Evolutionary conservation across 2,888 invertebrate genomes (phyloP), one percentile per base, ranked within the genome.

Genomic region (Brenthis daphne): DNA sequence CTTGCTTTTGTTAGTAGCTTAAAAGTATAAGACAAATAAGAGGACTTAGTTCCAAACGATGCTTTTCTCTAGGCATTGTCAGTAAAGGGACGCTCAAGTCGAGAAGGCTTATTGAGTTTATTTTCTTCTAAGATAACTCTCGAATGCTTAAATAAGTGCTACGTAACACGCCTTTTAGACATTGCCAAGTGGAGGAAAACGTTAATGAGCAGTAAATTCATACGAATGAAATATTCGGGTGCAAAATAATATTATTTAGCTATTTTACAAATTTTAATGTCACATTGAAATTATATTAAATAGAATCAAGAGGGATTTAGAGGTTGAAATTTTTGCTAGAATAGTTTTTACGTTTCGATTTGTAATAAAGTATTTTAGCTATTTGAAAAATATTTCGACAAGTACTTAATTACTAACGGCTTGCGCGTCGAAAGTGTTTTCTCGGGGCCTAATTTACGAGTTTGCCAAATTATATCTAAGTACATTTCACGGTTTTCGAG

Each of bases 21-120:
- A 64, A 58, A 69, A 71, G 50, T 67, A 51, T 60, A 37, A 58
- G 55, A 53, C 58, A 68, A 72, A 66, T 47, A 66, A 68, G 57
- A 56, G 54, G 63, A 68, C 57, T 64, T 47, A 65, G 57, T 67
- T 66, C 55, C 57, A 68, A 68, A 68, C 58, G 65, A 65, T 57
- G 70, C 51, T 65, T 67, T 69, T 67, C 64, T 57, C 56, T 54
- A 51, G 29, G 48, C 24, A 48, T 50, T 60, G n/a, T 60, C 29
- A 60, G 58, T 48, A n/a, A 53, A 55, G 57, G 68, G 55, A 63
- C 57, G 47, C 54, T 68, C 51, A 29, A 66, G 64, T 64, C 65
- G 58, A 64, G 55, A 33, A 55, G 58, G 33, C 55, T 64, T 65
- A 67, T 68, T 64, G 58, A 67, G 67, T 64, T 70, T 63, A 68